Evolutionary conservation across 2,888 invertebrate genomes (phyloP), one percentile per base, ranked within the genome.

Genomic region (Brachyopa scutellaris): DNA sequence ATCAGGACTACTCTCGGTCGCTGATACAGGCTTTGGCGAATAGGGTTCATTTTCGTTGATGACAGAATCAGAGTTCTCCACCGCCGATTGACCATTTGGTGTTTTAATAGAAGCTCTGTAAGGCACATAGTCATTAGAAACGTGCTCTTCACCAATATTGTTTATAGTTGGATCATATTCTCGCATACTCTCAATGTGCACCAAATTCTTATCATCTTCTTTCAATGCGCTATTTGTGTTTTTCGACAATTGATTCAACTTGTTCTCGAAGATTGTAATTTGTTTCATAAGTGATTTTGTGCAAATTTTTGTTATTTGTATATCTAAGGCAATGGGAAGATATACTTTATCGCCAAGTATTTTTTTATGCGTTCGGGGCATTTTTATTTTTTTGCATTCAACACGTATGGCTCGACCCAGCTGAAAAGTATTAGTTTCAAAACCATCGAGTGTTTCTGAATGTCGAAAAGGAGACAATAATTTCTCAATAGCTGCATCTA

Each of bases 31-130:
- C 17, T 72, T 72, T 0, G 85, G 85, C 0, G 83, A 85, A 33
- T 85, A 85, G 0, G 72, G 82, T 29, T 85, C 85, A 33, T 80
- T 72, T 13, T 59, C 66, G 5, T 42, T 61, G 4, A 67, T 36
- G 0, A 29, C 61, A 2, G 62, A 53, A 17, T 38, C 49, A 36
- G 55, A 57, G 2, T 38, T 69, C 23, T 69, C 59, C 17, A 51
- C 8, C 1, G 36, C n/a, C 8, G 47, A n/a, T 5, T 57, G 40
- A 2, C 26, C 59, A 51, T 11, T 47, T 6, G 45, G 1, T 19
- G 31, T 61, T 49, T 82, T 84, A 3, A 53, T 38, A 29, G 82
- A 78, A 3, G 78, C 67, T 19, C 47, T 84, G 29, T 84, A 82
- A 19, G 83, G 77, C 23, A 69, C 61, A 38, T 83, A 84, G 13